Evolutionary conservation across 2,113 vertebrate genomes (phyloP), one percentile per base, ranked within the genome.

Genomic region (Zosterops borbonicus): DNA sequence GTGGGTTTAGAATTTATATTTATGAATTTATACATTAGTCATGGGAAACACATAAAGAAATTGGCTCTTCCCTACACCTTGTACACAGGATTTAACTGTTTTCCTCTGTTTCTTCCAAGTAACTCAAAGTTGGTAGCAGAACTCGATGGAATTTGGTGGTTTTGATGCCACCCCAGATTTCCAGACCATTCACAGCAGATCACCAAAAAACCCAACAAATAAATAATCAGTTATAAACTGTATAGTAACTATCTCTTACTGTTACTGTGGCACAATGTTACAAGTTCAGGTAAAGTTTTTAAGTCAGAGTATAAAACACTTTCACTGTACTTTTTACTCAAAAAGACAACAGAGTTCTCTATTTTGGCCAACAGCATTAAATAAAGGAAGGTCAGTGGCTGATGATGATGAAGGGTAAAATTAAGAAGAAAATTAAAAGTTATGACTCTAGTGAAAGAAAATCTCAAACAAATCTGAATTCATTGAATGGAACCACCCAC

Each of bases 51-150:
- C 1, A 42, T 12, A 60, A 53, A 23, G 12, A 79, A 91, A 35
- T 33, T 23, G 31, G 41, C 35, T 59, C 18, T 84, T 71, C 64
- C n/a, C 47, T 33, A 47, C 18, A 31, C 25, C 62, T 97, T 97
- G 56, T 97, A 98, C 97, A 96, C 94, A 7, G 97, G 94, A 22
- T 94, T 98, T 89, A 53, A 96, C 56, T 46, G 59, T 56, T 8
- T 46, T 70, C 77, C 85, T 94, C 37, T 23, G 75, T 83, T 52
- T 91, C 90, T 79, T 94, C 85, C 83, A 24, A 95, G 93, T 58
- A 79, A 85, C 39, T 94, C 83, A 58, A 87, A 96, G 92, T 58
- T 95, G 85, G 87, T n/a, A 58, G 80, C 28, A 3, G 92, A 92
- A 88, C 46, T 77, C 4, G 25, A 92, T 2, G 78, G 63, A 33